Base-by-base conservation (phyloP, 2,888 invertebrate genomes). In the Drosophila austrosaltans region DNA sequence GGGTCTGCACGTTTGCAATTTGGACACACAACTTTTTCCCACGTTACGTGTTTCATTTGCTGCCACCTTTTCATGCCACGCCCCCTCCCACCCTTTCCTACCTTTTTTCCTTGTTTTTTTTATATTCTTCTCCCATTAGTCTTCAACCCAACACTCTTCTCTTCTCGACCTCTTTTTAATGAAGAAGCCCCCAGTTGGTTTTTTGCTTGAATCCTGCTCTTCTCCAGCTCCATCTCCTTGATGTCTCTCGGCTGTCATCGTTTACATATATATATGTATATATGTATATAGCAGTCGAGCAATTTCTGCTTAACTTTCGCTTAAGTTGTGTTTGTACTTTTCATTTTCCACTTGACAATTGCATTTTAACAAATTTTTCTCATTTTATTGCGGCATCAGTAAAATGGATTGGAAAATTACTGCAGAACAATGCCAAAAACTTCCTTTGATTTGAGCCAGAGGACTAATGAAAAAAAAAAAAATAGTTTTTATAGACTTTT, bases 1-100 rank as follows among this genome's bases (percentile, higher is more conserved):
- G 75, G 71, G 62, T 70, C 78, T 72, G 76, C 82, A 82, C 78
- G 82, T 82, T 79, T 78, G 80, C 80, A 76, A 82, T 84, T 82
- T 82, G 85, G 76, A 82, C 78, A 80, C 80, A 71, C 76, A 82
- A 64, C 73, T 77, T 84, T 81, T 83, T 76, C 69, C 67, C 25
- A 66, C 59, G 69, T 69, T 75, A 78, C 85, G 76, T 82, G 82
- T 79, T 72, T 82, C 85, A 79, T 72, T 82, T 72, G 69, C 67
- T 68, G 65, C 70, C 44, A 48, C 48, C 48, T 48, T 59, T 63
- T 56, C 48, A 57, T 54, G 12, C 25, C 57, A 39, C 2, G 42
- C 44, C 53, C 59, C 54, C 61, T 58, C 42, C 53, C 8, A 2
- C 1, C 36, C 8, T 36, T 8, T 10, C 1, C 8, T 36, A 8